Percentiles rank a stretch among this genome's conserved stretches.
phyloP scores from a whole-genome alignment of 2,888 invertebrate species.

The Tuta absoluta region DNA sequence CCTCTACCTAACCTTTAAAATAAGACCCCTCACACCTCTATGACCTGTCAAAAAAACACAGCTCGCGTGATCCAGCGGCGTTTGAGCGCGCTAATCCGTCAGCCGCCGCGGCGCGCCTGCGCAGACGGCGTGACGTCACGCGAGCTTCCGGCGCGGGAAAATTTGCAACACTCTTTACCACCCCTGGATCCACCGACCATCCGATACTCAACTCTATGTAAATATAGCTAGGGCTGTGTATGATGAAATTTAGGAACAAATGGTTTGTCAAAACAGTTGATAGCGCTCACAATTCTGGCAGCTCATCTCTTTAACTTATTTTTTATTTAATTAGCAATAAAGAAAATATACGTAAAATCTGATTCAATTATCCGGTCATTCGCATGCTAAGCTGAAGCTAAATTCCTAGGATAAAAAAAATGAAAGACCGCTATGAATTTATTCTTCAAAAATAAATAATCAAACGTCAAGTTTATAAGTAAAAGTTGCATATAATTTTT shows the following conservation, averaged over 20 bases:
- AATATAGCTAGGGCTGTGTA: not conserved
- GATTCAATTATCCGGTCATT: too few relatives aligned
- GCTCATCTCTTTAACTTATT: too few relatives aligned
- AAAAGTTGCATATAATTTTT: too few relatives aligned
- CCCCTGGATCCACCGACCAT: conserved; percentile 14
- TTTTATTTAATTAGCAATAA: too few relatives aligned
- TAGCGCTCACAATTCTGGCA: conserved; percentile 22
- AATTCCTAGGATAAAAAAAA: too few relatives aligned
- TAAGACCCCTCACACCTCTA: conserved; percentile 1
- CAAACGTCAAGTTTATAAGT: too few relatives aligned
- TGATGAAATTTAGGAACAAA: conserved; percentile 19
- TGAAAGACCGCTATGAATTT: too few relatives aligned
- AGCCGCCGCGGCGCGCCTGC: conserved; percentile 47
- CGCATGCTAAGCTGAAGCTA: too few relatives aligned
- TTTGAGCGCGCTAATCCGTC: conserved; percentile 59
- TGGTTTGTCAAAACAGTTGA: conserved; percentile 39
- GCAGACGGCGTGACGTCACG: conserved; percentile 60
- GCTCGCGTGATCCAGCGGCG: conserved; percentile 52
- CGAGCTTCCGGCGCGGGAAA: conserved; percentile 51
- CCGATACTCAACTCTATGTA: conserved; percentile 23
- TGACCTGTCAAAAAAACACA: conserved; percentile 44
- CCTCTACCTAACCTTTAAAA: not conserved
- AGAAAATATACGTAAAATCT: too few relatives aligned
- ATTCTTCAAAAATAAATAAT: too few relatives aligned
- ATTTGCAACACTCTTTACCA: conserved; percentile 33